These are phyloP conservation scores for Platypus cylindrus DNA, from an alignment of 2,888 invertebrate genomes.

Conservation along the genomic window DNA sequence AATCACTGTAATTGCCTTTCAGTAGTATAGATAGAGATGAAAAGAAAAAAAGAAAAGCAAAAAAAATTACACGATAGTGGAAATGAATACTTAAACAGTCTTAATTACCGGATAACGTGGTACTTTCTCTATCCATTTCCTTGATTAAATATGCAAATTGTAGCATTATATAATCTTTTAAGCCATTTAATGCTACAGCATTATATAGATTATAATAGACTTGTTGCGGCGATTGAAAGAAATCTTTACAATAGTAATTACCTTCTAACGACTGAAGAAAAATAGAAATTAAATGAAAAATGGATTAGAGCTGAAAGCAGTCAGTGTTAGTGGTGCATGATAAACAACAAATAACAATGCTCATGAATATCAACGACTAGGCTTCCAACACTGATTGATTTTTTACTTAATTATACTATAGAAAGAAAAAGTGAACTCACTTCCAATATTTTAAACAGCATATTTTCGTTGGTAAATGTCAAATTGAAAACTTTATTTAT, in stretches of 20 bases:
- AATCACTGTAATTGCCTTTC: constrained; percentile 17
- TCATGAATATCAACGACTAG: too few species aligned
- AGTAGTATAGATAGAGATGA: too few species aligned
- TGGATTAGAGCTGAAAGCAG: background rate
- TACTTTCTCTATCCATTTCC: constrained; percentile 15
- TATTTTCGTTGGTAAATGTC: constrained; percentile 13
- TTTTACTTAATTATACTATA: too few species aligned
- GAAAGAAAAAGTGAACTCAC: too few species aligned
- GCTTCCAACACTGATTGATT: too few species aligned
- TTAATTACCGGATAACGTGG: too few species aligned
- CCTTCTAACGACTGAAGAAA: constrained; percentile 8
- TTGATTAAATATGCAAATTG: constrained; percentile 34
- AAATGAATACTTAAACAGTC: too few species aligned
- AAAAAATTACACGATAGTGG: too few species aligned
- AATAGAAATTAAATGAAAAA: background rate
- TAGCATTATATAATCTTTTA: constrained; percentile 73
- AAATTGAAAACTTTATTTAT: constrained; percentile 14
- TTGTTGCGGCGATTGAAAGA: constrained; percentile 63
- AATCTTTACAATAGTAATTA: constrained; percentile 40
- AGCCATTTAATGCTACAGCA: constrained; percentile 60
- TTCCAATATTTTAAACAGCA: constrained; percentile 14
- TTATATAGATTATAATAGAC: constrained; percentile 65
- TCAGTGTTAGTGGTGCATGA: too few species aligned
- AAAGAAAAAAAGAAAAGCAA: too few species aligned
- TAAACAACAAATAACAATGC: too few species aligned